Evolutionary conservation across 2,113 vertebrate species (phyloP), one percentile per base, ranked within the genome.

Genomic region (Melanerpes aurifrons): DNA sequence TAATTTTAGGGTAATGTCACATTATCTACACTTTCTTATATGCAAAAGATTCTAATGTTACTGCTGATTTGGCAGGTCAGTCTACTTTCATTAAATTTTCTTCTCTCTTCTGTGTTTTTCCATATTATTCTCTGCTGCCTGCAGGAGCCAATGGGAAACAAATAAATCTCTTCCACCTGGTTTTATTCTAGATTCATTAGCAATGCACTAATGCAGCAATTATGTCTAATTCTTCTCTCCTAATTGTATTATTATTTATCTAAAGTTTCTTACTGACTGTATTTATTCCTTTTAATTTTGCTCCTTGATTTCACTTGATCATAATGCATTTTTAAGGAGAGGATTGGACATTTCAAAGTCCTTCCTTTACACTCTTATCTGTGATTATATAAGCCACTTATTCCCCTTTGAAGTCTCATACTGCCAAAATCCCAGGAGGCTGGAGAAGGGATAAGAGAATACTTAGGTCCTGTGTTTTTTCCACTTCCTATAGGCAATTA

Each of bases 161-260:
- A 89, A 95, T 93, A 91, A 25, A 87, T 95, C 79, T 94, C 82
- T 93, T 89, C 72, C 87, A 91, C 69, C 76, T 91, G 75, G 37
- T 94, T 95, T 93, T 66, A 87, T 89, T 93, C 89, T 84, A 92
- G 85, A 28, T 92, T 92, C 89, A 94, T 93, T 94, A 96, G 66
- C 85, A 83, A 68, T 74, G 58, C 87, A 56, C 48, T 91, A 64
- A 50, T 80, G 89, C 45, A 82, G 66, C 54, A 93, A 83, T 95
- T 94, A 91, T 47, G 69, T 82, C 75, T 91, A 77, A 86, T 91
- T 89, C 62, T 82, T 93, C 64, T 91, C 18, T 71, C 58, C 26
- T 82, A 85, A 70, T 28, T 58, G 92, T 86, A 91, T 87, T 94
- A 76, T 89, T 94, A 92, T 91, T 95, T 94, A 93, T 86, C 82